Evolutionary conservation across 2,888 invertebrate species (phyloP), one percentile per base, ranked within the genome.

Genomic region (Danaus chrysippus): DNA sequence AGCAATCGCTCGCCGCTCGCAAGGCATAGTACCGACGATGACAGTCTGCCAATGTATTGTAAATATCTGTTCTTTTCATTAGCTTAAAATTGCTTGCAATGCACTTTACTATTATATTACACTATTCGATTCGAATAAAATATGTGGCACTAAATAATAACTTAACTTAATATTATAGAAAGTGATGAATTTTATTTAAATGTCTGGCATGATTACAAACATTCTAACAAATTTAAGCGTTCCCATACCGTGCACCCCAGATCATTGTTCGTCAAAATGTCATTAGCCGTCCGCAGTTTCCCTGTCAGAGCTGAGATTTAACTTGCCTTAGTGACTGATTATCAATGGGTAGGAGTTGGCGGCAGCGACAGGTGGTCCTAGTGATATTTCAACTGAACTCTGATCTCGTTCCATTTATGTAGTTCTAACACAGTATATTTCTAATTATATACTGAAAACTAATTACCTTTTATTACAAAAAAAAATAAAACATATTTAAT

Each of bases 291-390:
- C 64, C 68, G 59, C 70, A 68, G 69, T 71, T 67, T 64, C 66
- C 62, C 66, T 71, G 71, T 70, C 71, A 68, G 58, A 76, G 49
- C 83, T 76, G 87, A 89, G 88, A 90, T 89, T 89, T 86, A 81
- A 83, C 80, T 82, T 81, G 84, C 84, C 86, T 87, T 86, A 86
- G 87, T 89, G 89, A 89, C 89, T 90, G 90, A 89, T 89, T 89
- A 88, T 90, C 87, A 84, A 84, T 86, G 84, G 84, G 79, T 84
- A 81, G 76, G 80, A 79, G 81, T 78, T 75, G 71, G 71, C 82
- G 81, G 78, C 79, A 78, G 81, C 80, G 79, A 87, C 90, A 89
- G 87, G 89, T 88, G 89, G 88, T 86, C 84, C 87, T 83, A 54
- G 58, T 57, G 56, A 49, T 44, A 59, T 41, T 13, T 17, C 43